Conservation (phyloP, 2,113 vertebrate genomes). For the Toxostoma redivivum region DNA sequence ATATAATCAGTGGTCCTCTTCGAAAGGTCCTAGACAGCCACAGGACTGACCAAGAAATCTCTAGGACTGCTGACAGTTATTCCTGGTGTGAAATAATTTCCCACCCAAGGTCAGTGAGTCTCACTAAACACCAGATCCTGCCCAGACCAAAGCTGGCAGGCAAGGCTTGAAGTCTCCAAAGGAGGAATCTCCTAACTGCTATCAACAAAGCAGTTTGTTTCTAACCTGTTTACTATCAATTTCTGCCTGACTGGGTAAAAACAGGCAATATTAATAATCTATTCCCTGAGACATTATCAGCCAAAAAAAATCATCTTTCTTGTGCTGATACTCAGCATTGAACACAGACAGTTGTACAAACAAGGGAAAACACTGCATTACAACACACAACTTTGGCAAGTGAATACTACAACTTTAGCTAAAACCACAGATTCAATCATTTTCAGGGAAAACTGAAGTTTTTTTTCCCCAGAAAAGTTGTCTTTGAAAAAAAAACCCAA, state of each 20-base stretch:
- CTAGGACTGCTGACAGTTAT: background rate
- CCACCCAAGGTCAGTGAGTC: background rate
- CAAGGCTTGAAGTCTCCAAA: background rate
- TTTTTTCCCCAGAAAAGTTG: background rate
- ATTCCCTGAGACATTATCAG: background rate
- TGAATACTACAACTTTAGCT: background rate
- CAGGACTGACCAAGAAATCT: background rate
- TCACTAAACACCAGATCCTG: background rate
- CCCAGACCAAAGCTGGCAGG: background rate
- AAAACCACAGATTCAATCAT: background rate
- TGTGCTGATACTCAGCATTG: background rate
- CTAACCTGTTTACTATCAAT: background rate
- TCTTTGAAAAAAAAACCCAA: background rate
- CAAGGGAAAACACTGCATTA: background rate
- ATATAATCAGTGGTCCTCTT: background rate
- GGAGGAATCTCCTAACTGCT: background rate
- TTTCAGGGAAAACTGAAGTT: background rate
- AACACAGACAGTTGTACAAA: background rate
- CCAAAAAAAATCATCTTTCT: background rate
- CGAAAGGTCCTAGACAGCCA: background rate
- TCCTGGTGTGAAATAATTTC: background rate
- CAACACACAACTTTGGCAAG: background rate
- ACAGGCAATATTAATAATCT: background rate
- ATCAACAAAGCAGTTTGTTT: background rate
- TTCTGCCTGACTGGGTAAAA: background rate